Percentiles rank a stretch among this genome's conserved stretches.
phyloP scores from a whole-genome alignment of 1,140 invertebrate genomes.

The Centruroides vittatus region DNA sequence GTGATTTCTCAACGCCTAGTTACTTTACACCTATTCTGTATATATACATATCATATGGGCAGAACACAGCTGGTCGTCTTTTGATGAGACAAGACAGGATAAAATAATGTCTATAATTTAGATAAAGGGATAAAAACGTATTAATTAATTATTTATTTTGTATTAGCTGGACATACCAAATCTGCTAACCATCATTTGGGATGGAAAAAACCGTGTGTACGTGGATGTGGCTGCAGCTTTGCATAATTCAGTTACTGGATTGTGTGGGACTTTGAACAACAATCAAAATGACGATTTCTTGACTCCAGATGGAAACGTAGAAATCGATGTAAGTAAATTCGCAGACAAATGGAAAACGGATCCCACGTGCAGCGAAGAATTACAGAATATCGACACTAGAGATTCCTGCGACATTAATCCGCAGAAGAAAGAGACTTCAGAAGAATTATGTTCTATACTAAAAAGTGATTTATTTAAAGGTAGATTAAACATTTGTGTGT shows the following conservation, averaged over 20 bases:
- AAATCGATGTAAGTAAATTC: slow-evolving; percentile 56
- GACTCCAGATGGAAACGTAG: slow-evolving; percentile 68
- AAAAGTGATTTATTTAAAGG: slow-evolving; percentile 24
- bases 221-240: slow-evolving; percentile 60
- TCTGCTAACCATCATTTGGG: slow-evolving; percentile 67
- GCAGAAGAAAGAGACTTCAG: slow-evolving; percentile 48
- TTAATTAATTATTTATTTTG: no score
- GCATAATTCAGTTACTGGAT: slow-evolving; percentile 45
- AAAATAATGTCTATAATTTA: no score
- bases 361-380: slow-evolving; percentile 38
- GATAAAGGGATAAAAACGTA: no score
- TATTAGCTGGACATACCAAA: slow-evolving; percentile 51
- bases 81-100: no score
- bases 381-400: slow-evolving; percentile 39
- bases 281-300: slow-evolving; percentile 80
- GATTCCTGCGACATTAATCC: slow-evolving; percentile 47
- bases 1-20: no score
- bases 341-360: slow-evolving; percentile 74
- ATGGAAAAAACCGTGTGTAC: slow-evolving; percentile 60
- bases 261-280: slow-evolving; percentile 74
- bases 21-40: no score
- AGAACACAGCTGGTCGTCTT: no score
- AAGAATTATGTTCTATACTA: slow-evolving; percentile 21
- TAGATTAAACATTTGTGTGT: slow-evolving; percentile 7
- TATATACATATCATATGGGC: no score